Evolutionary conservation across 2,797 vertebrate species (phyloP).

Genomic region (Halcyon smyrnensis): DNA sequence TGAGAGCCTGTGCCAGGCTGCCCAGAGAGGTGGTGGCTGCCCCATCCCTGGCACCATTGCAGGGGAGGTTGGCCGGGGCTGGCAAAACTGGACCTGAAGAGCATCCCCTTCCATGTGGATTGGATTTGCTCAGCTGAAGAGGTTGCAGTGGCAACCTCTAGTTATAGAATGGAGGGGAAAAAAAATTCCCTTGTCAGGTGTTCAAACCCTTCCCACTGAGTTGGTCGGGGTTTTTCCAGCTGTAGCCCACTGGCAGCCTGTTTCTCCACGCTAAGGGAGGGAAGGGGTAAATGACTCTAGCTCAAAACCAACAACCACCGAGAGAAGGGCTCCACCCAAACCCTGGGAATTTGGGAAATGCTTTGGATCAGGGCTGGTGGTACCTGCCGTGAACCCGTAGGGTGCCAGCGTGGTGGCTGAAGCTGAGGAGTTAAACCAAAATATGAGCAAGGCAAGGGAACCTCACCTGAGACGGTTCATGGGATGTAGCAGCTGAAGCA

Average conservation of each 20-base stretch:
- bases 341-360: not conserved
- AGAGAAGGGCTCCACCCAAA: not conserved
- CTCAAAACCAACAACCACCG: not conserved
- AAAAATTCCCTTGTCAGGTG: not conserved
- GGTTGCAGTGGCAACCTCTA: not conserved
- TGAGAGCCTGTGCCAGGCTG: too few relatives aligned
- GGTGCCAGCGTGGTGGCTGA: not conserved
- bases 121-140: not conserved
- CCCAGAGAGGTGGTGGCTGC: too few relatives aligned
- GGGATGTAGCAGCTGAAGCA: not conserved
- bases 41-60: too few relatives aligned
- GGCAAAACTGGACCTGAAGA: not conserved
- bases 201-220: not conserved
- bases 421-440: not conserved
- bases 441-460: fast-evolving
- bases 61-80: too few relatives aligned
- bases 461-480: fast-evolving
- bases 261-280: not conserved
- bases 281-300: not conserved
- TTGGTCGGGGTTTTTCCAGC: not conserved
- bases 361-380: not conserved
- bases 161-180: too few relatives aligned
- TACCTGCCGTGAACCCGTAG: fast-evolving
- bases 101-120: fast-evolving
- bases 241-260: fast-evolving